These are phyloP conservation scores for Hemithea aestivaria DNA, from an alignment of 2,888 invertebrate species.

Conservation along the genomic window DNA sequence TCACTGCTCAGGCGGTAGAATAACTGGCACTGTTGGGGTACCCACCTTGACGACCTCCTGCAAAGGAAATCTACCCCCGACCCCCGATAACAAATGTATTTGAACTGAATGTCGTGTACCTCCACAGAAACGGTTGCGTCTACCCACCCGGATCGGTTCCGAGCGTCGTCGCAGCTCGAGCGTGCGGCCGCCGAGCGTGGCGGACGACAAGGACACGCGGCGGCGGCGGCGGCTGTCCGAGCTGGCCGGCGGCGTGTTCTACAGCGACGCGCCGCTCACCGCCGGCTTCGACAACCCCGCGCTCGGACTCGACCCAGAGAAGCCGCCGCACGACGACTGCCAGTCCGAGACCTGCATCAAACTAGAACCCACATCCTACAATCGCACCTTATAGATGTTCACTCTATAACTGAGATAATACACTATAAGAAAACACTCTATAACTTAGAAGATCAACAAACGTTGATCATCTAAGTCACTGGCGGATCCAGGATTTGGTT, in stretches of 20 bases:
- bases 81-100: too few relatives aligned
- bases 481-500: too few relatives aligned
- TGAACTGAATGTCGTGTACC: constrained; percentile 7
- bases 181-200: constrained; percentile 60
- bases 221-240: constrained; percentile 68
- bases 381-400: constrained; percentile 26
- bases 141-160: constrained; percentile 58
- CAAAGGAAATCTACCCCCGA: too few relatives aligned
- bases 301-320: constrained; percentile 58
- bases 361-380: constrained; percentile 35
- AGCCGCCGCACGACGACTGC: constrained; percentile 47
- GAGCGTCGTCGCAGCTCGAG: constrained; percentile 68
- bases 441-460: too few relatives aligned
- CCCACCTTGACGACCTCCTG: too few relatives aligned
- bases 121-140: constrained; percentile 53
- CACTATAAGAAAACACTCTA: too few relatives aligned
- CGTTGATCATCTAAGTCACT: too few relatives aligned
- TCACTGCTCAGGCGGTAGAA: too few relatives aligned
- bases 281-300: constrained; percentile 64
- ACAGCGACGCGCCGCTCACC: constrained; percentile 57
- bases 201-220: constrained; percentile 67
- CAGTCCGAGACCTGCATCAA: constrained; percentile 43
- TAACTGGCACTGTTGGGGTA: too few relatives aligned
- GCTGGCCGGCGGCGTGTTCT: constrained; percentile 72
- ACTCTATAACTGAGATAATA: too few relatives aligned